Conservation (phyloP, 2,888 invertebrate species). For the Tenthredo scrophulariae region DNA sequence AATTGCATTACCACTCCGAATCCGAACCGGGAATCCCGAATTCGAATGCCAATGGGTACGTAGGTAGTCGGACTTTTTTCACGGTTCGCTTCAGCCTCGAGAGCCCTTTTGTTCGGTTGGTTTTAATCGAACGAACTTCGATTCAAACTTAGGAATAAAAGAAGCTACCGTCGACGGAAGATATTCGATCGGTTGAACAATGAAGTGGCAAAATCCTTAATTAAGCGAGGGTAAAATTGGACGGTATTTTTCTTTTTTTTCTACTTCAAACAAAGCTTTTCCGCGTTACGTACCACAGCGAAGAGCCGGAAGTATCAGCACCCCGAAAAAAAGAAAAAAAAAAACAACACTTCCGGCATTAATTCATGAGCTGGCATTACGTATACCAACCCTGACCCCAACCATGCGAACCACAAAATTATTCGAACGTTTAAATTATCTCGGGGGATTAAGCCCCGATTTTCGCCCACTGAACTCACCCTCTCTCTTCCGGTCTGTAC, state of each 20-base stretch:
- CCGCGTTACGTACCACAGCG: background rate
- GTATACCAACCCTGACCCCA: background rate
- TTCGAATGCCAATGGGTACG: background rate
- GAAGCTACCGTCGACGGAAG: background rate
- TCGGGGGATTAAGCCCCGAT: background rate
- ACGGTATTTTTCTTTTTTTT: background rate
- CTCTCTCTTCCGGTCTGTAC: background rate
- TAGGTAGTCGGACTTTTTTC: conserved; percentile 14
- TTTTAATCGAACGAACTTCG: conserved; percentile 44
- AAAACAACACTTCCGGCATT: conserved; percentile 2
- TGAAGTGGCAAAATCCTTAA: conserved; percentile 32
- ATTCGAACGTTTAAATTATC: conserved; percentile 8
- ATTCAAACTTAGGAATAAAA: conserved; percentile 32
- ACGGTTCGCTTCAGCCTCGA: conserved; percentile 38
- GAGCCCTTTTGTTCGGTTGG: conserved; percentile 40
- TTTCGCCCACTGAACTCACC: background rate
- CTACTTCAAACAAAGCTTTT: background rate
- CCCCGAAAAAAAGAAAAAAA: background rate
- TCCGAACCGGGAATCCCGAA: background rate
- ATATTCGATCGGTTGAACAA: conserved; percentile 30
- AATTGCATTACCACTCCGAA: conserved; percentile 38
- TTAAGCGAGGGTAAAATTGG: conserved; percentile 31
- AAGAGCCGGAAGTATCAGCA: background rate
- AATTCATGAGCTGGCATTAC: background rate
- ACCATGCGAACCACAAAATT: background rate